A percentile compares a stretch with the other conserved stretches of the same genome.
Evolutionary conservation across 2,113 vertebrate genomes (phyloP).

Genomic region (Ahaetulla prasina): DNA sequence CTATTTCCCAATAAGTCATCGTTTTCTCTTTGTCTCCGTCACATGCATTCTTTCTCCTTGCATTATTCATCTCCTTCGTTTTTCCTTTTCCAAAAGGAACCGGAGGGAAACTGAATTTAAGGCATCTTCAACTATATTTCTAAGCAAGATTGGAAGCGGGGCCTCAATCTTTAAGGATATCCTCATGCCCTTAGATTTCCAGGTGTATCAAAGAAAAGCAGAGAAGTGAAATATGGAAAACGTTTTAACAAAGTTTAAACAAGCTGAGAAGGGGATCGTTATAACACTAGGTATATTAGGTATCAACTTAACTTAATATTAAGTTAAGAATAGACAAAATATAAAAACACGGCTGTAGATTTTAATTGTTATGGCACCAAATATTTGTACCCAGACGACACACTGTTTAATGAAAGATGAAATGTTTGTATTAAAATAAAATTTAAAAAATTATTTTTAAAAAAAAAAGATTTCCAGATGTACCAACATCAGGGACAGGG

Average conservation of each 20-base stretch:
- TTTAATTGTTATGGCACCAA: no score
- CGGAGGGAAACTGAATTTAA: not conserved
- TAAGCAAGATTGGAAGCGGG: not conserved
- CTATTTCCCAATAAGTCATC: not conserved
- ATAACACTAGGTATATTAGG: no score
- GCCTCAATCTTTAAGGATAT: not conserved
- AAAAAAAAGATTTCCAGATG: not conserved
- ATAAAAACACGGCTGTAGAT: no score
- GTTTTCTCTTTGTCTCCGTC: fast-evolving
- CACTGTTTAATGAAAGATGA: no score
- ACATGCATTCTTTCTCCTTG: not conserved
- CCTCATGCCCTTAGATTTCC: fast-evolving
- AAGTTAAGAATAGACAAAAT: no score
- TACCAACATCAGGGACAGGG: fast-evolving
- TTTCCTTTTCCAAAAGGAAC: conserved; percentile 10
- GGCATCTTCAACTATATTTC: fast-evolving
- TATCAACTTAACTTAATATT: no score
- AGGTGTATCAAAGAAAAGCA: not conserved
- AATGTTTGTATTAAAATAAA: no score
- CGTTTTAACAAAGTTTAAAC: no score
- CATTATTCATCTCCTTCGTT: not conserved
- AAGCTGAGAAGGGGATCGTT: no score
- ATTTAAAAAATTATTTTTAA: no score
- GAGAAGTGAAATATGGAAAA: no score
- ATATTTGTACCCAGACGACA: no score